Percentiles rank a stretch among this genome's conserved stretches.
These are phyloP conservation scores for Dendrocopos noguchii DNA, from an alignment of 2,113 vertebrate species.

Conservation along the genomic window DNA sequence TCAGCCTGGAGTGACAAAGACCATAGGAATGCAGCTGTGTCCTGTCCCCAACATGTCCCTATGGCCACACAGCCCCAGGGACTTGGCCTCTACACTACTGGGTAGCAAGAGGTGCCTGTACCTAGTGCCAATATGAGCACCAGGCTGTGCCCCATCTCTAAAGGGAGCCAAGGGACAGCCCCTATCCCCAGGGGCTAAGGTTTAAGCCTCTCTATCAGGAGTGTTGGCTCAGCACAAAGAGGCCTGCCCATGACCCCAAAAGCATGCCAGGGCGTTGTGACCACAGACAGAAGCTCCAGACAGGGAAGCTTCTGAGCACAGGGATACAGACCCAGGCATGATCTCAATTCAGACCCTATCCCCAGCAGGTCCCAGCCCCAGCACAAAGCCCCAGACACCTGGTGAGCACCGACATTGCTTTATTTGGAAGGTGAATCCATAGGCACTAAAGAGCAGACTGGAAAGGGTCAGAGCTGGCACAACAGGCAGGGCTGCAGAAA, in stretches of 20 bases:
- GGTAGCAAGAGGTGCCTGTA: rapidly evolving
- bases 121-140: background rate
- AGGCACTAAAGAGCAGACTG: background rate
- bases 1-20: background rate
- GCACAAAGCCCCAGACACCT: background rate
- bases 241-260: background rate
- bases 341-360: background rate
- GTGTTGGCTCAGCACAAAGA: background rate
- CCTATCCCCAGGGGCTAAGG: background rate
- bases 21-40: background rate
- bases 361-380: background rate
- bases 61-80: rapidly evolving
- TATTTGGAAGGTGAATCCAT: slow-evolving; percentile 43
- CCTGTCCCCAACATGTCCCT: background rate
- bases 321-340: background rate
- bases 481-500: slow-evolving; percentile 8
- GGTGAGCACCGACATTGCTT: background rate
- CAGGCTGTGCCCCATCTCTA: background rate
- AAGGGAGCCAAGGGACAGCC: background rate
- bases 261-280: background rate
- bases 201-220: background rate
- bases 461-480: background rate
- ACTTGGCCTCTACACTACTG: background rate
- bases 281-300: background rate
- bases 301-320: background rate